Percentiles rank a stretch among this genome's conserved stretches.
phyloP scores from a whole-genome alignment of 1,140 invertebrate species.

The Dolichoris vasculosae region DNA sequence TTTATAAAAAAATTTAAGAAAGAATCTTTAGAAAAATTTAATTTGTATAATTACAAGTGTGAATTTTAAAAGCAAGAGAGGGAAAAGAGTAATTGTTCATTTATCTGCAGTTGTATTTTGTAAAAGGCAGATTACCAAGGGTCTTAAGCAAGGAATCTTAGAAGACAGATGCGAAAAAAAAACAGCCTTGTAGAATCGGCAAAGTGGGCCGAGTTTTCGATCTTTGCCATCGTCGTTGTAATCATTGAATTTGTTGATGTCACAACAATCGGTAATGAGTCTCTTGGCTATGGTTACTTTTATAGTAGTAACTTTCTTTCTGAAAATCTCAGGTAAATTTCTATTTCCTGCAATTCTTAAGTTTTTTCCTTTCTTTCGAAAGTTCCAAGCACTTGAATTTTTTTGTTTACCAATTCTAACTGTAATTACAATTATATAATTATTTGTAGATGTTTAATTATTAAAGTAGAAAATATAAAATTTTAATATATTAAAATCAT shows the following conservation, averaged over 20 bases:
- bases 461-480: too few species aligned
- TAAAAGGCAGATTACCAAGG: neutral
- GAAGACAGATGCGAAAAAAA: slow-evolving; percentile 29
- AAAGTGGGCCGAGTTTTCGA: slow-evolving; percentile 41
- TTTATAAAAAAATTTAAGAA: neutral
- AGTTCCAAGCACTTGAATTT: too few species aligned
- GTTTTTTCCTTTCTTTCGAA: neutral
- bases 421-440: too few species aligned
- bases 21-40: neutral
- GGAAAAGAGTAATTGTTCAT: neutral
- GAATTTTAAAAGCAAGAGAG: neutral
- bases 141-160: neutral
- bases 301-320: slow-evolving; percentile 55
- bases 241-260: slow-evolving; percentile 28
- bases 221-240: neutral
- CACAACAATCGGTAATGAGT: slow-evolving; percentile 64
- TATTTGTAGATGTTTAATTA: neutral
- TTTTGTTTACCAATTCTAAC: too few species aligned
- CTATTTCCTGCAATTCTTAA: slow-evolving; percentile 31
- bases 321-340: slow-evolving; percentile 58
- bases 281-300: slow-evolving; percentile 59
- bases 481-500: too few species aligned
- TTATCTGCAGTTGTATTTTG: too few species aligned
- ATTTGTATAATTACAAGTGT: neutral
- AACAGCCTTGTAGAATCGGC: slow-evolving; percentile 23